These are phyloP conservation scores for Pyrrhia umbra DNA, from an alignment of 2,888 invertebrate genomes.

Conservation along the genomic window DNA sequence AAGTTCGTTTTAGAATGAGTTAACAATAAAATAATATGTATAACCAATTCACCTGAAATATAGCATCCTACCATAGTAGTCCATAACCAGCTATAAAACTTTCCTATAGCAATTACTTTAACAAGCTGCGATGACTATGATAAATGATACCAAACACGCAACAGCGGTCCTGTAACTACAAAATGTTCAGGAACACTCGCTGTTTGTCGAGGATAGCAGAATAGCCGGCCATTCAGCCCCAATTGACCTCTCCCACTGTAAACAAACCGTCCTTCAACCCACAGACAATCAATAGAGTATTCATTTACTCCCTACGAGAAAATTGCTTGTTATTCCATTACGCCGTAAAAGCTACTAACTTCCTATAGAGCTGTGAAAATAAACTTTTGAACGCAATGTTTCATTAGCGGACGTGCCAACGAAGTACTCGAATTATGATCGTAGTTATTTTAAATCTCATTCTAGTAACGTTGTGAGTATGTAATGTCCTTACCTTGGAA, in stretches of 20 bases:
- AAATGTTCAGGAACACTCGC: slow-evolving; percentile 5
- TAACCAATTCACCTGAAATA: neutral
- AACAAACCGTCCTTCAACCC: slow-evolving; percentile 64
- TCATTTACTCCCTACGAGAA: slow-evolving; percentile 52
- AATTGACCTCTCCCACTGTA: slow-evolving; percentile 61
- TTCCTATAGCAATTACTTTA: slow-evolving; percentile 1
- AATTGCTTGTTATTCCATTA: slow-evolving; percentile 57
- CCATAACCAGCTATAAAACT: neutral
- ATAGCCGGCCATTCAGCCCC: slow-evolving; percentile 26
- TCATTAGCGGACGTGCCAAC: neutral
- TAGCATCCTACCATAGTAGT: too few relatives aligned
- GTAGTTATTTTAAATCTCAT: slow-evolving; percentile 13
- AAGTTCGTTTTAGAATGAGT: too few relatives aligned
- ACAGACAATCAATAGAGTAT: slow-evolving; percentile 58
- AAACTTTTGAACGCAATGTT: slow-evolving; percentile 23
- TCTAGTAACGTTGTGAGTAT: slow-evolving; percentile 7
- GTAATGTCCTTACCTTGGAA: slow-evolving; percentile 1
- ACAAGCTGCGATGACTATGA: neutral
- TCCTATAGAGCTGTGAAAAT: slow-evolving; percentile 3
- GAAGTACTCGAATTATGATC: slow-evolving; percentile 5
- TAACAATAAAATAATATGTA: neutral
- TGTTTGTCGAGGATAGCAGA: neutral
- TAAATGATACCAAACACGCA: slow-evolving; percentile 29
- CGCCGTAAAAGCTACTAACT: slow-evolving; percentile 29
- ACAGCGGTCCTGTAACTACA: slow-evolving; percentile 1